These are phyloP conservation scores for Tiaroga cobitis DNA, from an alignment of 2,797 vertebrate genomes.

Conservation along the genomic window DNA sequence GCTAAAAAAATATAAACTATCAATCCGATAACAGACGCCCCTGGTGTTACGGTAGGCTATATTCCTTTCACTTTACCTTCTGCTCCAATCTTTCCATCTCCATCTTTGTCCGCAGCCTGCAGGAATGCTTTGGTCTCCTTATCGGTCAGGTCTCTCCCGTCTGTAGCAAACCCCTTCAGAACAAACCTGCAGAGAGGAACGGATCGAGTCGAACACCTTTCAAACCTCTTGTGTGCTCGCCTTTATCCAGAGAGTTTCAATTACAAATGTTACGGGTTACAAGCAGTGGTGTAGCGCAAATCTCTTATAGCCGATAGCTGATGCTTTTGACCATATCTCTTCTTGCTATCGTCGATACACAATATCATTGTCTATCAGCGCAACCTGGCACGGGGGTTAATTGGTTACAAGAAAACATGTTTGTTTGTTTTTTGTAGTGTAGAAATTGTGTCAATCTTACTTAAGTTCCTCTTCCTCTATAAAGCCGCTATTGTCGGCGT, in stretches of 20 bases:
- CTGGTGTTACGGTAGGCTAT: background rate
- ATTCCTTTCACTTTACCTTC: constrained; percentile 81
- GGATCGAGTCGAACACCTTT: background rate
- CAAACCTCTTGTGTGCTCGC: background rate
- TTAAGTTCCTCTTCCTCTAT: constrained; percentile 96
- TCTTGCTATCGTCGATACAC: background rate
- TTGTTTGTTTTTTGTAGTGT: background rate
- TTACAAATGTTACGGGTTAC: background rate
- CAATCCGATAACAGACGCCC: background rate
- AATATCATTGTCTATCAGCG: background rate
- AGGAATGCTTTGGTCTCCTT: constrained; percentile 92
- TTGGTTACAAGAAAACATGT: background rate
- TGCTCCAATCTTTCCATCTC: constrained; percentile 94
- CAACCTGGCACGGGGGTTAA: background rate
- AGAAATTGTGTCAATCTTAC: constrained; percentile 74
- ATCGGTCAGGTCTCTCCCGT: constrained; percentile 88
- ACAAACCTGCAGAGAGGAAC: constrained; percentile 77
- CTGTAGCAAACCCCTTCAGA: constrained; percentile 86
- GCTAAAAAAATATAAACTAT: background rate
- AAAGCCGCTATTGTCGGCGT: constrained; percentile 92
- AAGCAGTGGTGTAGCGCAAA: background rate
- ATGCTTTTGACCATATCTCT: background rate
- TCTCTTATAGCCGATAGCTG: background rate
- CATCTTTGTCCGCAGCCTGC: constrained; percentile 92
- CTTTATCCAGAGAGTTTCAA: background rate